Conservation (phyloP, 2,113 vertebrate species). For the Ptilorrhoa leucosticta region DNA sequence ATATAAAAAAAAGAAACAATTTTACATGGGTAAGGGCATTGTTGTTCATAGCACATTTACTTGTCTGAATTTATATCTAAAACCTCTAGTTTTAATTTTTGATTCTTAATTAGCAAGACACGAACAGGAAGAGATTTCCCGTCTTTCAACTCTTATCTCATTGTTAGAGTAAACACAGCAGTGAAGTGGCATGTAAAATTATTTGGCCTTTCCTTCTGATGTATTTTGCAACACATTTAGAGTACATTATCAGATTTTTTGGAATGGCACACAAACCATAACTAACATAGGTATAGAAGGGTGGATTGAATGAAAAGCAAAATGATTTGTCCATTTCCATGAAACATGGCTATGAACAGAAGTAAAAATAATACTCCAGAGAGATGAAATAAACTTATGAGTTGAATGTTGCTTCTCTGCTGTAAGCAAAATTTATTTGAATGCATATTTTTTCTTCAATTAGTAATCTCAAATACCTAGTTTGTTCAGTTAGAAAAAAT, state of each 20-base stretch:
- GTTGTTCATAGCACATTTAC: background rate
- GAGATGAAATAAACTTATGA: background rate
- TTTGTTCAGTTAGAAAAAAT: background rate
- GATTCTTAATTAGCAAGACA: background rate
- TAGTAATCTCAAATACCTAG: background rate
- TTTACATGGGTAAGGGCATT: background rate
- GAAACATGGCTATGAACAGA: background rate
- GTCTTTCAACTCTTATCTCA: background rate
- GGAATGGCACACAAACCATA: background rate
- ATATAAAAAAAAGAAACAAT: background rate
- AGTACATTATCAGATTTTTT: background rate
- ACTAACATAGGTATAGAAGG: background rate
- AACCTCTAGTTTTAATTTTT: background rate
- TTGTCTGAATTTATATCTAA: background rate
- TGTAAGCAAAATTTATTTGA: background rate
- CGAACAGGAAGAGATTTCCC: background rate
- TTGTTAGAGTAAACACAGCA: background rate
- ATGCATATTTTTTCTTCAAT: background rate
- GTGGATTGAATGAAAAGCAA: background rate
- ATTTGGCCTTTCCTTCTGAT: background rate
- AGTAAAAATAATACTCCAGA: background rate
- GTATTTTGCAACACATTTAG: background rate
- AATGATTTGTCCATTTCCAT: background rate
- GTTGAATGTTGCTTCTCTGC: background rate
- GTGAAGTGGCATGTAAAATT: background rate